Evolutionary conservation across 2,888 invertebrate species (phyloP).

Genomic region (Criorhina ranunculi): DNA sequence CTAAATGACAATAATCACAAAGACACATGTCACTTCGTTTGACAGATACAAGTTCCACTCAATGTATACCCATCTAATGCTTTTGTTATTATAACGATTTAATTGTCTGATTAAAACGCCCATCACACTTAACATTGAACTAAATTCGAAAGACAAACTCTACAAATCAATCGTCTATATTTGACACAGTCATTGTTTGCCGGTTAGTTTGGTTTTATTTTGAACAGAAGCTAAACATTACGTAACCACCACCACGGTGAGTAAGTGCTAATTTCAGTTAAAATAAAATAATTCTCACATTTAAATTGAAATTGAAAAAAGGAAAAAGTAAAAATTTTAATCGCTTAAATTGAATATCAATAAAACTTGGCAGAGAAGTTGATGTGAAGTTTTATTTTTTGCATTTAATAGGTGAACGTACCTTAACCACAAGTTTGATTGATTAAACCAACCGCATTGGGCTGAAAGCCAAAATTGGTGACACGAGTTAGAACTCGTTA

Average conservation of each 20-base stretch:
- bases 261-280: constrained; percentile 19
- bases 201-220: not conserved
- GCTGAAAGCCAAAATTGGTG: not conserved
- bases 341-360: constrained; percentile 17
- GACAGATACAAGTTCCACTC: constrained; percentile 18
- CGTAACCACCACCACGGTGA: constrained; percentile 9
- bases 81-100: not conserved
- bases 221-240: constrained; percentile 2
- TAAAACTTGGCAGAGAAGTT: constrained; percentile 3
- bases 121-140: constrained; percentile 18
- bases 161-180: not conserved
- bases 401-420: constrained; percentile 23
- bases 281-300: constrained; percentile 29
- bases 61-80: not conserved
- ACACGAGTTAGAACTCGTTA: constrained; percentile 31
- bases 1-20: not conserved
- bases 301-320: not conserved
- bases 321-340: constrained; percentile 16
- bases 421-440: constrained; percentile 20
- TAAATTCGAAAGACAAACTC: constrained; percentile 14
- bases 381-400: not conserved
- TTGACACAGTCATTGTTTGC: not conserved
- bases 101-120: constrained; percentile 6
- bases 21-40: not conserved
- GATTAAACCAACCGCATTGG: constrained; percentile 17